Evolutionary conservation across 2,888 invertebrate genomes (phyloP).

Genomic region (Plagodis dolabraria): DNA sequence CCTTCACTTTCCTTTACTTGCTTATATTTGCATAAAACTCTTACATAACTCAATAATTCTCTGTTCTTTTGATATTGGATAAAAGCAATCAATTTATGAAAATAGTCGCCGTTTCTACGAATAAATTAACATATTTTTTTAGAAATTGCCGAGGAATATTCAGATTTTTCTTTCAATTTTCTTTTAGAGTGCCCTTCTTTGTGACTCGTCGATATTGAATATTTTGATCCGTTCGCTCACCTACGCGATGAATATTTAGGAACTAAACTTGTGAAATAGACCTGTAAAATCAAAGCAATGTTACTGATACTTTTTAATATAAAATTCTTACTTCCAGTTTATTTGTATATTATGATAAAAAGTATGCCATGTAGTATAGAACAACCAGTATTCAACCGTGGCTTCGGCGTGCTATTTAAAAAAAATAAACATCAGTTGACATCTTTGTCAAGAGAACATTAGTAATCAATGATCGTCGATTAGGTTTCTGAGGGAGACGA

Average conservation of each 20-base stretch:
- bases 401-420: too few species aligned
- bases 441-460: too few species aligned
- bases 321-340: too few species aligned
- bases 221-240: conserved; percentile 59
- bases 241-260: conserved; percentile 25
- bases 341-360: too few species aligned
- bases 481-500: too few species aligned
- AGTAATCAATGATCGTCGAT: too few species aligned
- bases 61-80: conserved; percentile 70
- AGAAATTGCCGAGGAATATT: conserved; percentile 74
- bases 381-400: too few species aligned
- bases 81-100: conserved; percentile 76
- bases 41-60: conserved; percentile 59
- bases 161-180: conserved; percentile 75
- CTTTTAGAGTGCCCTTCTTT: conserved; percentile 70
- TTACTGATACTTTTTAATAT: not conserved
- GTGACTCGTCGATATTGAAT: conserved; percentile 76
- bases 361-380: too few species aligned
- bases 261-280: conserved; percentile 3
- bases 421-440: too few species aligned
- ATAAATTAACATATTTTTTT: conserved; percentile 77
- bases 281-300: conserved; percentile 35
- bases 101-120: conserved; percentile 66
- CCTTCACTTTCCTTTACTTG: not conserved
- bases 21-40: conserved; percentile 15